Evolutionary conservation across 2,113 vertebrate genomes (phyloP).

Genomic region (Corvus cornix): DNA sequence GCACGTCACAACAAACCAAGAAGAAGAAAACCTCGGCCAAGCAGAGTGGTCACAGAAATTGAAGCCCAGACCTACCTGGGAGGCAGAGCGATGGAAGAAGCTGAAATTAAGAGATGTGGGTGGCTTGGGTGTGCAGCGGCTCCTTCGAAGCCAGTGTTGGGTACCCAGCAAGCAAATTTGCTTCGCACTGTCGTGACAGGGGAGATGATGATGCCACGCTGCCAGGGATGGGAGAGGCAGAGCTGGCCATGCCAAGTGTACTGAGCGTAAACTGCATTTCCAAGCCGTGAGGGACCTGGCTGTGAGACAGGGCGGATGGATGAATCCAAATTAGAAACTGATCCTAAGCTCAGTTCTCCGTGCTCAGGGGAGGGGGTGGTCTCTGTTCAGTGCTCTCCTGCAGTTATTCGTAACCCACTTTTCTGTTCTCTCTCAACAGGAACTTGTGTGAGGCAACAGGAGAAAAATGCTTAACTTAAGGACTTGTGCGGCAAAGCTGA

Average conservation of each 20-base stretch:
- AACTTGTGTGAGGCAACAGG: constrained; percentile 39
- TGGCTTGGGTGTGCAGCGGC: background rate
- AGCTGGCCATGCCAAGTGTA: rapidly evolving
- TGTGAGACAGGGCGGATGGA: background rate
- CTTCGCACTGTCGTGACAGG: rapidly evolving
- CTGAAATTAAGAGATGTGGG: background rate
- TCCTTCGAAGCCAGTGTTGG: rapidly evolving
- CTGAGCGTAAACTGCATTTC: background rate
- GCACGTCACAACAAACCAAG: rapidly evolving
- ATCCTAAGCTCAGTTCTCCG: rapidly evolving
- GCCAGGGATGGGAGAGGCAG: too few species aligned
- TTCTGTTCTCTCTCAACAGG: constrained; percentile 37
- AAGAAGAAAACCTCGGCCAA: background rate
- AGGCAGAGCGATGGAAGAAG: background rate
- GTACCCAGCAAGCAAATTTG: background rate
- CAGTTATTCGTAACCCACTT: background rate
- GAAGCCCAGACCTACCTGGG: background rate
- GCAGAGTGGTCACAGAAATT: background rate
- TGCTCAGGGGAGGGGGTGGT: rapidly evolving
- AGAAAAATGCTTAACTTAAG: constrained; percentile 89
- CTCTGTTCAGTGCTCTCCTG: background rate
- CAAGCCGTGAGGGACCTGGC: background rate
- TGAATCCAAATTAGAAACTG: background rate
- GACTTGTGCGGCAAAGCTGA: constrained; percentile 85
- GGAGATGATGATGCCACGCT: rapidly evolving